Evolutionary conservation across 2,113 vertebrate genomes (phyloP).

Genomic region (Falcunculus frontatus): DNA sequence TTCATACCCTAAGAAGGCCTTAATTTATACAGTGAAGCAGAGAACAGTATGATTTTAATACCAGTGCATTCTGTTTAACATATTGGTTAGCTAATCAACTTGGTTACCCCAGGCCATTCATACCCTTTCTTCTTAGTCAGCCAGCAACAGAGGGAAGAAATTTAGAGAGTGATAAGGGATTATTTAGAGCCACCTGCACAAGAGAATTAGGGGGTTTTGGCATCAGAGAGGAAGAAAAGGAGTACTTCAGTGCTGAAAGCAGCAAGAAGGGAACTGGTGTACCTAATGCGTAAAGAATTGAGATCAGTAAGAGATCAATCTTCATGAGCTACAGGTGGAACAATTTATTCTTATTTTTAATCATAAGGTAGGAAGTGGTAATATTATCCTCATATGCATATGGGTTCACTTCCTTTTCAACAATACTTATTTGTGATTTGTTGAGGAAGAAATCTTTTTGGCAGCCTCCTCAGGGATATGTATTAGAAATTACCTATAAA

Average conservation of each 20-base stretch:
- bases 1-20: background rate
- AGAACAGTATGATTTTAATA: background rate
- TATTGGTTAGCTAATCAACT: background rate
- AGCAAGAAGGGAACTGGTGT: background rate
- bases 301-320: background rate
- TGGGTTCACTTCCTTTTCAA: background rate
- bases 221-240: background rate
- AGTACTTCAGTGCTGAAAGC: background rate
- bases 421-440: background rate
- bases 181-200: background rate
- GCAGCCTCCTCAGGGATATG: background rate
- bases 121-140: background rate
- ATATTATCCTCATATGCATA: background rate
- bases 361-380: background rate
- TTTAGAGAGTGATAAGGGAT: background rate
- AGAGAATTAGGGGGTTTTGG: background rate
- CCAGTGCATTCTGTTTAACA: background rate
- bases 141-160: background rate
- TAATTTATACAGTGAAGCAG: background rate
- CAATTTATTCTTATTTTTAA: background rate
- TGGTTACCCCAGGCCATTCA: background rate
- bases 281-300: fast-evolving
- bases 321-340: background rate
- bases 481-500: background rate
- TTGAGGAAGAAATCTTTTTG: background rate